Evolutionary conservation across 2,797 vertebrate genomes (phyloP), one percentile per base, ranked within the genome.

Genomic region (Helostoma temminkii): DNA sequence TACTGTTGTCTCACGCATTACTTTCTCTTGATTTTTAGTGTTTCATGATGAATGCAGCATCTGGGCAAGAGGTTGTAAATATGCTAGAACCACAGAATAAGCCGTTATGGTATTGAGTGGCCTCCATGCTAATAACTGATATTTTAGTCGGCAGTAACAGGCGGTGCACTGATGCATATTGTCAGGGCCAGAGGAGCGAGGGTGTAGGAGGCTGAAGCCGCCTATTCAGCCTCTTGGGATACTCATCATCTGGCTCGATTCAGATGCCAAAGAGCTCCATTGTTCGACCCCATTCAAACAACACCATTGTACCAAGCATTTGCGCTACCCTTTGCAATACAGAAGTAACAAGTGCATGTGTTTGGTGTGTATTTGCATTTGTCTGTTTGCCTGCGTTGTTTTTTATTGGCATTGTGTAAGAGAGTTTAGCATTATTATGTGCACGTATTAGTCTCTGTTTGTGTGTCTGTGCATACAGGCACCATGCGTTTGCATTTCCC

Each of bases 271-370:
- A 90, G 87, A 88, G 87, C 70, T 50, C 77, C 66, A 90, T 93
- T 93, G 92, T 92, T 90, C 88, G 81, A 84, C 70, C 83, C 78
- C 84, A 89, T 92, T 93, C 82, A 91, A 88, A 81, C 81, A 66
- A 67, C 61, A 30, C 85, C 74, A 92, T 91, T 91, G 92, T 93
- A 83, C 88, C 24, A 10, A 71, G 80, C 54, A 74, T 89, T 86
- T 89, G 88, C 85, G 80, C 74, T 66, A 8, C 67, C 73, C 68
- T 76, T 66, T 67, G 80, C 84, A 39, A 32, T n/a, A 68, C 32
- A 1, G 14, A 48, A 71, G 80, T 68, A 70, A 85, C 79, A 79
- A 67, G 55, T 39, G 54, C 41, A 42, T 71, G 59, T 78, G 49
- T 80, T 53, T 47, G 36, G 61, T 79, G 74, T 58, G 55, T 37